A percentile compares a stretch with the other conserved stretches of the same genome.
These are phyloP conservation scores for Amyelois transitella DNA, from an alignment of 1,140 invertebrate genomes.

Conservation along the genomic window DNA sequence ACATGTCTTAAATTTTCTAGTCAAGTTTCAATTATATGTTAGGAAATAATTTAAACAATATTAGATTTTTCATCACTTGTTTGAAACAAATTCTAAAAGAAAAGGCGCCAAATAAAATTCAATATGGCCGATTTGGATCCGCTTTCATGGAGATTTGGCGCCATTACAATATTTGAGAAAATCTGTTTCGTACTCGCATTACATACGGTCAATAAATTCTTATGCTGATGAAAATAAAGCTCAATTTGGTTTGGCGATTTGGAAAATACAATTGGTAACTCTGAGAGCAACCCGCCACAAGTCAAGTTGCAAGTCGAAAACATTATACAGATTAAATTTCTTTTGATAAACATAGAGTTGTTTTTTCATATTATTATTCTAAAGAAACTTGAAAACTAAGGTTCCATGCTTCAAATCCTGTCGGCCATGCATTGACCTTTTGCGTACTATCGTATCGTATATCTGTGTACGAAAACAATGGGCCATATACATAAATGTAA, in stretches of 20 bases:
- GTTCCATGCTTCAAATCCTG: no score
- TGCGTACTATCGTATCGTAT: no score
- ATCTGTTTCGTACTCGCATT: slow-evolving; percentile 27
- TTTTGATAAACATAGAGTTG: slow-evolving; percentile 30
- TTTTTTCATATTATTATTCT: slow-evolving; percentile 3
- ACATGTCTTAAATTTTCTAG: no score
- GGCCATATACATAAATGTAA: no score
- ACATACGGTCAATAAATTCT: slow-evolving; percentile 1
- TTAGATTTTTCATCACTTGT: neutral
- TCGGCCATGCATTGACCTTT: no score
- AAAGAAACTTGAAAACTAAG: no score
- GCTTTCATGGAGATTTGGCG: slow-evolving; percentile 33
- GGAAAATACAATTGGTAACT: slow-evolving; percentile 21
- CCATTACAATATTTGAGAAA: slow-evolving; percentile 60
- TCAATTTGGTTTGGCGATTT: slow-evolving; percentile 11
- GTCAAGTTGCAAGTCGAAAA: slow-evolving; percentile 63
- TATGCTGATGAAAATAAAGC: slow-evolving; percentile 10
- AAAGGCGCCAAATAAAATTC: slow-evolving; percentile 43
- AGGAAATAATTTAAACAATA: no score
- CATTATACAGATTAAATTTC: slow-evolving; percentile 65
- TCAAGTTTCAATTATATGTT: no score
- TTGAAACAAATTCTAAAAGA: neutral
- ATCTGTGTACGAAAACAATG: no score
- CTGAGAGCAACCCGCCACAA: slow-evolving; percentile 49
- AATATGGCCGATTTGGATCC: slow-evolving; percentile 54